phyloP scores from a whole-genome alignment of 2,113 vertebrate species.

The Podarcis muralis region DNA sequence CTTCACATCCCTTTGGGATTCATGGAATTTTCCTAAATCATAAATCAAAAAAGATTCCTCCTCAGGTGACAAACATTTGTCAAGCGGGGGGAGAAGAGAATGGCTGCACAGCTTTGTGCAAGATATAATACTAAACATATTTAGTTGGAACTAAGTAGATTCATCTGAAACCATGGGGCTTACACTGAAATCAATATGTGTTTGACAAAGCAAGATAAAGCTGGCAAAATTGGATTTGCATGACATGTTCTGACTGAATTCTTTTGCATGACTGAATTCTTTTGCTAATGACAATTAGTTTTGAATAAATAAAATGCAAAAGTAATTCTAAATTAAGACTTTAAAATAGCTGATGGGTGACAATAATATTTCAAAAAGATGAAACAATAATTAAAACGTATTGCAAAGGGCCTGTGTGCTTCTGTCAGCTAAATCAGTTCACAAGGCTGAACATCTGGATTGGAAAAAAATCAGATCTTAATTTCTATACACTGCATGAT shows the following conservation, averaged over 20 bases:
- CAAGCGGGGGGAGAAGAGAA: too few relatives aligned
- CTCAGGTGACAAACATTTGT: background rate
- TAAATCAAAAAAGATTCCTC: background rate
- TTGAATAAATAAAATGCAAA: too few relatives aligned
- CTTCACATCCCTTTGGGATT: background rate
- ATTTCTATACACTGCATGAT: background rate
- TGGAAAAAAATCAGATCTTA: background rate
- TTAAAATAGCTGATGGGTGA: background rate
- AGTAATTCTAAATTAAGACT: background rate
- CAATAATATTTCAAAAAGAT: background rate
- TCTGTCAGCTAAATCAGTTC: background rate
- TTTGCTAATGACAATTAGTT: background rate
- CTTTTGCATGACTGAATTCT: background rate
- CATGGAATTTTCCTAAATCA: background rate
- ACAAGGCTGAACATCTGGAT: background rate
- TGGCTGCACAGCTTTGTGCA: background rate
- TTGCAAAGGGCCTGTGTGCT: background rate
- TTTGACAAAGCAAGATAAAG: background rate
- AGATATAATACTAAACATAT: background rate
- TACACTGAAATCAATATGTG: background rate
- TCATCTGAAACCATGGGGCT: background rate
- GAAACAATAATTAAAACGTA: background rate
- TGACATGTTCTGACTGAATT: background rate
- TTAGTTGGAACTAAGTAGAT: background rate
- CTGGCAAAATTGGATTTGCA: background rate